Base-by-base conservation (phyloP, 2,113 vertebrate genomes). In the Brienomyrus longianalis region DNA sequence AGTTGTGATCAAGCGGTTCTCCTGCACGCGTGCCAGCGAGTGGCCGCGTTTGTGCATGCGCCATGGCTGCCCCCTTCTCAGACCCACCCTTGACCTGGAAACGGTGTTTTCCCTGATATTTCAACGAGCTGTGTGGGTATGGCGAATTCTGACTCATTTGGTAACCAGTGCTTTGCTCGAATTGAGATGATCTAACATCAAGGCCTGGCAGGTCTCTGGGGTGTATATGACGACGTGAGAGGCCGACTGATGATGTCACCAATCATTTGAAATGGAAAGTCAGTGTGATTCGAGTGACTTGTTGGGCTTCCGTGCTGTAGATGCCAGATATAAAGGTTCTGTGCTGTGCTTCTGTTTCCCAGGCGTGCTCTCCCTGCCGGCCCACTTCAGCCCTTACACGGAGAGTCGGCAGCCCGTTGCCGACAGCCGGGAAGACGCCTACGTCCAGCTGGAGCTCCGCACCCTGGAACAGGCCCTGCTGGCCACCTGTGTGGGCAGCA, bases 401-500 rank as follows among this genome's bases (percentile, higher is more conserved):
- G 96, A 98, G 0, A 96, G 96, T 91, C 96, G 97, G 0, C 96
- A 96, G 1, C 89, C 93, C 3, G 94, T 95, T 89, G 94, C 93
- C 0, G 97, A 98, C 0, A 97, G 97, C 93, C 94, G 97, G 17
- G 97, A 97, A 0, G 97, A 99, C 0, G 97, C 98, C 62, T 99
- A 99, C 0, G 98, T 98, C 6, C 98, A 99, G 92, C 96, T 99
- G 94, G 98, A 99, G 90, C 97, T 99, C n/a, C 96, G 98, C 45
- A 99, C 98, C 0, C 94, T 99, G 94, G 98, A 99, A 92, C 98
- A 99, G 93, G 98, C 98, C 19, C 95, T 99, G 89, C 94, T 99
- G 93, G 98, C 98, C 70, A 99, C 98, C 0, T 99, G 98, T 0
- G 98, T 99, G 66, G 98, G 98, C 91, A 99, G 97, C 97, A 99